phyloP scores from a whole-genome alignment of 2,113 vertebrate genomes.

The Lonchura striata region DNA sequence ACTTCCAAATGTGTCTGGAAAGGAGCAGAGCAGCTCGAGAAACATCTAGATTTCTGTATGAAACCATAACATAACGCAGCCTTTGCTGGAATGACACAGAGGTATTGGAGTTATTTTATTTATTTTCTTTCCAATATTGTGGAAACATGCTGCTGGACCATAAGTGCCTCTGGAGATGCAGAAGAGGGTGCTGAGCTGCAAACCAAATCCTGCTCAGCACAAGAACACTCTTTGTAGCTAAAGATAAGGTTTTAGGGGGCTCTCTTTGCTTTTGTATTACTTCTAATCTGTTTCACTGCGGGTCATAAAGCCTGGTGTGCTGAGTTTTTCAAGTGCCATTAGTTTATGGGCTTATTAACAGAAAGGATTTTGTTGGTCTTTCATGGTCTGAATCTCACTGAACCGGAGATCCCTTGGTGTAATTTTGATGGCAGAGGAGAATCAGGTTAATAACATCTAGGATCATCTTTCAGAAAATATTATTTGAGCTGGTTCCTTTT shows the following conservation, averaged over 20 bases:
- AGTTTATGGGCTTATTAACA: conserved; percentile 30
- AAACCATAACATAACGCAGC: background rate
- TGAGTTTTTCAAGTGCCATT: background rate
- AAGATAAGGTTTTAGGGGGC: background rate
- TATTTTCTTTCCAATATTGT: background rate
- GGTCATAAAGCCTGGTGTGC: background rate
- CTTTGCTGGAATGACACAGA: background rate
- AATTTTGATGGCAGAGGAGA: background rate
- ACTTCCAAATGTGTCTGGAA: background rate
- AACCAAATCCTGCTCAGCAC: background rate
- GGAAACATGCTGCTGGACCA: background rate
- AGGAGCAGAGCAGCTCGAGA: background rate
- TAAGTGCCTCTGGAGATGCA: background rate
- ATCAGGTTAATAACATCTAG: background rate
- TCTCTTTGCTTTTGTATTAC: background rate
- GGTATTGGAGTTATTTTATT: background rate
- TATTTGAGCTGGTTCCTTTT: background rate
- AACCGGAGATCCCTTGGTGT: background rate
- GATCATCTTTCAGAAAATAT: background rate
- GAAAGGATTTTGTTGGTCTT: conserved; percentile 5
- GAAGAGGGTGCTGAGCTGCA: background rate
- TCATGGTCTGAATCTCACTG: background rate
- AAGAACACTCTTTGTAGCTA: background rate
- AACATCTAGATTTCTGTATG: background rate
- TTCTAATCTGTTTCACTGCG: background rate